Evolutionary conservation across 2,797 vertebrate genomes (phyloP).

Genomic region (Holocentrus rufus): DNA sequence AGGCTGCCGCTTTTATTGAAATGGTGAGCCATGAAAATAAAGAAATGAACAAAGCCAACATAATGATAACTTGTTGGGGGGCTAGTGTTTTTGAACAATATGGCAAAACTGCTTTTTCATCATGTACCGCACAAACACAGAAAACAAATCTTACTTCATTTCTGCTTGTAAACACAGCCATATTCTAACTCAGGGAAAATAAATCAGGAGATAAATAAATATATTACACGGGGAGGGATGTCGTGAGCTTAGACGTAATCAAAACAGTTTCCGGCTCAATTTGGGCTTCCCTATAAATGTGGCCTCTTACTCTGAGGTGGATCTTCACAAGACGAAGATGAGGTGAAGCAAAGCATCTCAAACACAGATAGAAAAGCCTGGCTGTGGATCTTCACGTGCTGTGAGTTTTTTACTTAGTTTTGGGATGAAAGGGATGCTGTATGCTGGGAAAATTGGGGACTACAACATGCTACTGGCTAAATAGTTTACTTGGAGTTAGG

Average conservation of each 20-base stretch:
- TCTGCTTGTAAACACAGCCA: slow-evolving; percentile 50
- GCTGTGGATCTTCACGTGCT: slow-evolving; percentile 26
- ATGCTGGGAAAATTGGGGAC: not conserved
- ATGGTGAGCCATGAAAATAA: slow-evolving; percentile 76
- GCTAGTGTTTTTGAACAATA: slow-evolving; percentile 76
- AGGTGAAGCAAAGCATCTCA: slow-evolving; percentile 43
- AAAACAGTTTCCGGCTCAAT: slow-evolving; percentile 70
- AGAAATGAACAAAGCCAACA: slow-evolving; percentile 72
- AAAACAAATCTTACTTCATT: slow-evolving; percentile 60
- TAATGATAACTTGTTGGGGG: slow-evolving; percentile 75
- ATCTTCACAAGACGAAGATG: slow-evolving; percentile 55
- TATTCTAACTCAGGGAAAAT: slow-evolving; percentile 63
- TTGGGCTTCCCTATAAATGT: slow-evolving; percentile 81
- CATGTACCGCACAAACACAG: slow-evolving; percentile 42
- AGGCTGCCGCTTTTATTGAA: slow-evolving; percentile 73
- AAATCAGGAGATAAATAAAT: slow-evolving; percentile 58
- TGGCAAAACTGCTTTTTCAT: slow-evolving; percentile 73
- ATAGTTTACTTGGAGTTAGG: not conserved
- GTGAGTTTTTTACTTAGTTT: slow-evolving; percentile 47
- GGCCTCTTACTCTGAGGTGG: slow-evolving; percentile 33
- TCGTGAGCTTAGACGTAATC: slow-evolving; percentile 77
- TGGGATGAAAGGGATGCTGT: not conserved
- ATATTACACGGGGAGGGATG: slow-evolving; percentile 60
- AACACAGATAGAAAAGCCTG: slow-evolving; percentile 16
- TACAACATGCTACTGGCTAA: not conserved